Base-by-base conservation (phyloP, 2,888 invertebrate species). In the Spicauda simplicius region DNA sequence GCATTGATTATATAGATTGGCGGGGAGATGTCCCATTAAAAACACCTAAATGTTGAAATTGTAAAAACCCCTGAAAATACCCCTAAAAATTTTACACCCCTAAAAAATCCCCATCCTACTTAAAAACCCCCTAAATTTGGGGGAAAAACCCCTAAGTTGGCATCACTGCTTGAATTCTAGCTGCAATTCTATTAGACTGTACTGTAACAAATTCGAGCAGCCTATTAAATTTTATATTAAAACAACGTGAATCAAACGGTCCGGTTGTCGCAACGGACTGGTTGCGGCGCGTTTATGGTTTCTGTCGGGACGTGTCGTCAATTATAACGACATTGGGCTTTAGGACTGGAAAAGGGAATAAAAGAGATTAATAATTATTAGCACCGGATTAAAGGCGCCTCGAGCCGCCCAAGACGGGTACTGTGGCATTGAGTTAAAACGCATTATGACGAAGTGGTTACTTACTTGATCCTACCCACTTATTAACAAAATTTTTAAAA, bases 261-360 rank as follows among this genome's bases (percentile, higher is more conserved):
- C 69, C 53, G 61, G 37, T 52, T 50, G 50, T 52, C 74, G 72
- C 74, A 69, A 25, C 70, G 69, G 72, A 76, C 78, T 75, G 77
- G 76, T 73, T 76, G 73, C 76, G 71, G 73, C 72, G 64, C 73
- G 71, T 84, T 83, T 83, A 84, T 79, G 63, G 65, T 70, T 56
- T 70, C 71, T 73, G 79, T 79, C 81, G 75, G 77, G 82, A 77
- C 81, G 80, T 83, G 77, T 83, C 80, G 76, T 80, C 82, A 80
- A 80, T 82, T 83, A 82, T 80, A 80, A 80, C 74, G 79, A 82
- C 81, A 81, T 77, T 77, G 73, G 79, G 77, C 76, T 77, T 80
- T 79, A 77, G 77, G 76, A 76, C 64, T 76, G 79, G 76, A 78
- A 25, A 62, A 62, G 64, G 62, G 64, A 64, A 64, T 64, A 64